Conservation (phyloP, 92 coral and sea anemone species). For the Metridium senile region DNA sequence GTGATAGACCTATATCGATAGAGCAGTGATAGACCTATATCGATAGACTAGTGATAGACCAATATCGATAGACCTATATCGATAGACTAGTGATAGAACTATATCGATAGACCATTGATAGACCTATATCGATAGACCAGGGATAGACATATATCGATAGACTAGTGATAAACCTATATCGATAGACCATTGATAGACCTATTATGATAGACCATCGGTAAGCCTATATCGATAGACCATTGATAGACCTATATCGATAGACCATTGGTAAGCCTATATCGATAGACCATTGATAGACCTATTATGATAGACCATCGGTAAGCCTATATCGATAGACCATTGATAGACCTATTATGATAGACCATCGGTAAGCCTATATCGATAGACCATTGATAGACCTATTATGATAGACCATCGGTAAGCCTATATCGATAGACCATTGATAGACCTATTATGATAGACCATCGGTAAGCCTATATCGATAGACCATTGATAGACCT, state of each 20-base stretch:
- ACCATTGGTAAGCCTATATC: not conserved
- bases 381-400: not conserved
- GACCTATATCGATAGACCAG: constrained; percentile 3
- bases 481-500: not conserved
- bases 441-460: not conserved
- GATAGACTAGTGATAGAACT: constrained; percentile 11
- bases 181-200: not conserved
- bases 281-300: not conserved
- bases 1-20: not conserved
- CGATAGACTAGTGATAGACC: constrained; percentile 11
- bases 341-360: not conserved
- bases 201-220: not conserved
- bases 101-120: not conserved
- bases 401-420: not conserved
- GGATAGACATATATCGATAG: not conserved
- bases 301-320: not conserved
- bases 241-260: not conserved
- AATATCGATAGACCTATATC: not conserved
- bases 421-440: not conserved
- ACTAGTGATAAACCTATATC: not conserved
- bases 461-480: not conserved
- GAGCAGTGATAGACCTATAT: not conserved
- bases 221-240: not conserved
- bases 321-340: not conserved
- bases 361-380: not conserved